These are phyloP conservation scores for Suricata suricatta DNA, from an alignment of 2,113 vertebrate genomes.

Conservation along the genomic window DNA sequence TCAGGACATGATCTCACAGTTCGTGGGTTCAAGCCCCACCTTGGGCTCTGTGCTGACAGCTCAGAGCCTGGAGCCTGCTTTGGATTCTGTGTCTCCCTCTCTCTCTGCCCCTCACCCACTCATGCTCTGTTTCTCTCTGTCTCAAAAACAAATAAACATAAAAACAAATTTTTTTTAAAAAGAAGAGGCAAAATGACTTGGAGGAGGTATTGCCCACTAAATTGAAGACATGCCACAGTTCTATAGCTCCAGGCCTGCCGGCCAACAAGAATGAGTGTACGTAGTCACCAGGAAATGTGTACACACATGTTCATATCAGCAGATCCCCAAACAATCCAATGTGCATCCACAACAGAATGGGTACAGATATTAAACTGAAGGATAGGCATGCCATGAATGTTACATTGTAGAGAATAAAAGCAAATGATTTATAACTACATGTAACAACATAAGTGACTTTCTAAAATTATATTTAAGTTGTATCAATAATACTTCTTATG, in stretches of 20 bases:
- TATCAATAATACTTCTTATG: background rate
- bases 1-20: too few relatives aligned
- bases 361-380: background rate
- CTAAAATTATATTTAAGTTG: background rate
- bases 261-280: fast-evolving
- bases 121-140: too few relatives aligned
- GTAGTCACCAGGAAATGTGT: fast-evolving
- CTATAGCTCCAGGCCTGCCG: background rate
- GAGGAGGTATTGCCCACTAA: background rate
- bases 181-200: too few relatives aligned
- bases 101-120: too few relatives aligned
- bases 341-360: fast-evolving
- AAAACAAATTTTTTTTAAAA: too few relatives aligned
- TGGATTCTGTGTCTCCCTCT: too few relatives aligned
- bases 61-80: too few relatives aligned
- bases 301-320: fast-evolving
- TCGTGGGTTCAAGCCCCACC: too few relatives aligned
- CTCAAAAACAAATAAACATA: too few relatives aligned
- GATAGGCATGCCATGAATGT: fast-evolving
- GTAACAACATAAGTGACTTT: background rate
- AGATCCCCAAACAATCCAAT: fast-evolving
- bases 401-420: background rate
- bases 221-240: background rate
- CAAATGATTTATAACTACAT: background rate
- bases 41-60: too few relatives aligned